Evolutionary conservation across 2,888 invertebrate species (phyloP).

Genomic region (Drosophila tanythrix): DNA sequence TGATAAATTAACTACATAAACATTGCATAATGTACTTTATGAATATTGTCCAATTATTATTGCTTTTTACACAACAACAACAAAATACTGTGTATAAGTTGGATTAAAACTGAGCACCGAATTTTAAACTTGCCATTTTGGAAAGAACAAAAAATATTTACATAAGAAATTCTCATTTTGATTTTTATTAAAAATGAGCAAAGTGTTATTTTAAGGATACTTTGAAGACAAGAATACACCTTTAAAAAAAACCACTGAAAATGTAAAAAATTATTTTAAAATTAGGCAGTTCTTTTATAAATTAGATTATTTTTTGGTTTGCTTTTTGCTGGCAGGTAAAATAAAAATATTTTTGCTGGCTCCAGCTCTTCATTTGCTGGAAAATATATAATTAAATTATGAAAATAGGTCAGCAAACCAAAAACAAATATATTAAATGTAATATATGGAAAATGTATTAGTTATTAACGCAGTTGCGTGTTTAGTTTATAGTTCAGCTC

Average conservation of each 20-base stretch:
- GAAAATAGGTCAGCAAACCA: neutral
- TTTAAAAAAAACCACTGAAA: neutral
- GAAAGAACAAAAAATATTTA: rapidly evolving
- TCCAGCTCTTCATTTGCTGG: neutral
- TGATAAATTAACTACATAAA: conserved; percentile 25
- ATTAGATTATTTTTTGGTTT: no score
- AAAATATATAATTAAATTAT: neutral
- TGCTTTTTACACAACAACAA: neutral
- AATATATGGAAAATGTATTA: neutral
- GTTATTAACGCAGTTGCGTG: neutral
- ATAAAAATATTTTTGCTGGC: neutral
- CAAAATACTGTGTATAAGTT: neutral
- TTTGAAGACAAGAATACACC: rapidly evolving
- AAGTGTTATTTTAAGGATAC: neutral
- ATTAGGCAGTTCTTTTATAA: no score
- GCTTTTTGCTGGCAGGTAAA: no score
- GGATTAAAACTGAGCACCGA: neutral
- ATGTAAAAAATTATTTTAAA: rapidly evolving
- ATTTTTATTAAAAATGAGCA: neutral
- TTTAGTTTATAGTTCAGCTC: neutral
- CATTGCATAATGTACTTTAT: neutral
- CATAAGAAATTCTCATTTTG: neutral
- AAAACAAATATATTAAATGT: neutral
- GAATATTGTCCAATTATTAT: neutral
- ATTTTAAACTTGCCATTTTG: neutral